Evolutionary conservation across 2,113 vertebrate genomes (phyloP).

Genomic region (Theristicus caerulescens): DNA sequence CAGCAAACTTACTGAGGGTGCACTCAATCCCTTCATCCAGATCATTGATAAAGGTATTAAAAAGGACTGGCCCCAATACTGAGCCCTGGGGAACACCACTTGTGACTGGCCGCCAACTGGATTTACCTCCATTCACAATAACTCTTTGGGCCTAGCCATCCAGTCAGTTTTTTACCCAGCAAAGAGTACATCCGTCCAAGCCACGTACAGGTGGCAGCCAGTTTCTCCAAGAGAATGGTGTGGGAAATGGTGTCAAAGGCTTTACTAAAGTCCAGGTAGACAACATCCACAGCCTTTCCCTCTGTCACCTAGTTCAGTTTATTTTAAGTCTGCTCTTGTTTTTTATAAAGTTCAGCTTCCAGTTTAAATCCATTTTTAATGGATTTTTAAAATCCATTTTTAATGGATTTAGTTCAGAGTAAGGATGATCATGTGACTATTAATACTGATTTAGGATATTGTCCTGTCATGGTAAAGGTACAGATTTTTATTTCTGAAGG

Average conservation of each 20-base stretch:
- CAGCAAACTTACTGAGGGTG: not conserved
- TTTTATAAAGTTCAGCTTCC: not conserved
- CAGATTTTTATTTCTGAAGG: not conserved
- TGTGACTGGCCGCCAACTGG: rapidly evolving
- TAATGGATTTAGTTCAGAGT: not conserved
- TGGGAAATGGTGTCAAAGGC: rapidly evolving
- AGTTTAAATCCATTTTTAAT: not conserved
- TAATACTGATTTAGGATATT: not conserved
- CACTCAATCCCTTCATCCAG: rapidly evolving
- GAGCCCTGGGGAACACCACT: not conserved
- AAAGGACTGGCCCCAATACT: rapidly evolving
- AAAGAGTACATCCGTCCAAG: rapidly evolving
- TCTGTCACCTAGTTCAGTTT: not conserved
- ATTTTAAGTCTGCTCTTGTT: not conserved
- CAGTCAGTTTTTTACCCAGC: not conserved
- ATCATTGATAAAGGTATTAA: too few relatives aligned
- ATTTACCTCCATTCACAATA: not conserved
- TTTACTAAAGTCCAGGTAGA: not conserved
- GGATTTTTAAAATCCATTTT: not conserved
- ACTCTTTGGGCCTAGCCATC: rapidly evolving
- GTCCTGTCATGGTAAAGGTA: not conserved
- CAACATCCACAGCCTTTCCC: not conserved
- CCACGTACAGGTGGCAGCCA: too few relatives aligned
- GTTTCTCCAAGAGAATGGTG: not conserved
- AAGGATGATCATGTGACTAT: not conserved